These are phyloP conservation scores for Nyctibius grandis DNA, from an alignment of 2,797 vertebrate species.

Conservation along the genomic window DNA sequence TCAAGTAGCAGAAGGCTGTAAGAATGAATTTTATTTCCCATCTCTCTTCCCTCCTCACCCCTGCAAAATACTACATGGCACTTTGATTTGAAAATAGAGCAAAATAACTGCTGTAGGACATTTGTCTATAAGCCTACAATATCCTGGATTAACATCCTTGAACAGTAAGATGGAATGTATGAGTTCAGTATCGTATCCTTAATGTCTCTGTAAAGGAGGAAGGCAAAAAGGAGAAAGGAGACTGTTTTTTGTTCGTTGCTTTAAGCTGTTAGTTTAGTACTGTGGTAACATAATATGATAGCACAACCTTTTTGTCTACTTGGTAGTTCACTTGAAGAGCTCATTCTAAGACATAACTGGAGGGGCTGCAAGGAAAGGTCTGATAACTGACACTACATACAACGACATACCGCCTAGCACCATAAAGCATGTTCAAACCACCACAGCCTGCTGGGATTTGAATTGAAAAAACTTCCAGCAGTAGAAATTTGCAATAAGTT, in stretches of 20 bases:
- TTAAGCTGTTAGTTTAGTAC: neutral
- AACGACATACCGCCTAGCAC: neutral
- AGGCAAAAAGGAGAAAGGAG: neutral
- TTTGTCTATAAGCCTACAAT: neutral
- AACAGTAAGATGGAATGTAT: neutral
- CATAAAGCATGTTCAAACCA: neutral
- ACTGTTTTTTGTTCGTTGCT: neutral
- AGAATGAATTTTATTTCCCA: neutral
- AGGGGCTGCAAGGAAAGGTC: neutral
- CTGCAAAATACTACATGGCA: neutral
- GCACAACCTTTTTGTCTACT: neutral
- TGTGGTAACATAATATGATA: neutral
- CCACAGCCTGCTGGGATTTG: neutral
- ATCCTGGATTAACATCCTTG: neutral
- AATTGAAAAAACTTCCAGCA: neutral
- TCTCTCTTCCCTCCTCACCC: neutral
- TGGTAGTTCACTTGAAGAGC: neutral
- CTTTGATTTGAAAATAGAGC: neutral
- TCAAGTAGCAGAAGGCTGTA: neutral
- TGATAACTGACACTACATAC: neutral
- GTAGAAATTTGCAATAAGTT: neutral
- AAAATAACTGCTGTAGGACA: neutral
- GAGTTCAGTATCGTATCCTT: neutral
- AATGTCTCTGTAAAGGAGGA: neutral
- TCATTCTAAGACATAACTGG: neutral